phyloP scores from a whole-genome alignment of 2,888 invertebrate genomes.

The Neoitamus cyanurus region DNA sequence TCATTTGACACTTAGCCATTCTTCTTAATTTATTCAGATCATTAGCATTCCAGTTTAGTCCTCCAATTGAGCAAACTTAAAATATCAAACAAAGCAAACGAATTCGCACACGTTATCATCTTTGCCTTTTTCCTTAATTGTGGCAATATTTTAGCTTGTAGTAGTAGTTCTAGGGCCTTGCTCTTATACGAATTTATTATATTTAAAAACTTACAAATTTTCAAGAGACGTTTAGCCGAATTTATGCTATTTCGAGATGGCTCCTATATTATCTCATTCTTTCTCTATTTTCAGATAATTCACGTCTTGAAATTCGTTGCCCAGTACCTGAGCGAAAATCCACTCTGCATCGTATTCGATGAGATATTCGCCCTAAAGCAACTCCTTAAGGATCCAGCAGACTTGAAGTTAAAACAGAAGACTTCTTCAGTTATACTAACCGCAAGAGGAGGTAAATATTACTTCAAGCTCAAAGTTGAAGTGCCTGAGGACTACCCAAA shows the following conservation, averaged over 20 bases:
- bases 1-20: too few relatives aligned
- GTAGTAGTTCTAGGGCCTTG: too few relatives aligned
- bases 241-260: background rate
- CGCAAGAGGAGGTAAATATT: constrained; percentile 71
- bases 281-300: constrained; percentile 66
- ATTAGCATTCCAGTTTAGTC: too few relatives aligned
- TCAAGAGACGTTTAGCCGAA: background rate
- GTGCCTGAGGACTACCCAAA: constrained; percentile 76
- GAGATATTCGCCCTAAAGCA: constrained; percentile 74
- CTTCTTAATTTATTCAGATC: too few relatives aligned
- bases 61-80: too few relatives aligned
- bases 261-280: background rate
- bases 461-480: constrained; percentile 70
- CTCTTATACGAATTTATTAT: too few relatives aligned
- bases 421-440: constrained; percentile 71
- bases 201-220: too few relatives aligned
- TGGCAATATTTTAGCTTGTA: too few relatives aligned
- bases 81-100: too few relatives aligned
- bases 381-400: constrained; percentile 68
- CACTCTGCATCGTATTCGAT: constrained; percentile 77
- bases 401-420: constrained; percentile 76
- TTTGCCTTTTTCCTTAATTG: too few relatives aligned
- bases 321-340: constrained; percentile 76
- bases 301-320: constrained; percentile 71
- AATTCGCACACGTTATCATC: too few relatives aligned